Percentiles rank a stretch among this genome's conserved stretches.
phyloP scores from a whole-genome alignment of 1,140 invertebrate species.

The Maconellicoccus hirsutus region DNA sequence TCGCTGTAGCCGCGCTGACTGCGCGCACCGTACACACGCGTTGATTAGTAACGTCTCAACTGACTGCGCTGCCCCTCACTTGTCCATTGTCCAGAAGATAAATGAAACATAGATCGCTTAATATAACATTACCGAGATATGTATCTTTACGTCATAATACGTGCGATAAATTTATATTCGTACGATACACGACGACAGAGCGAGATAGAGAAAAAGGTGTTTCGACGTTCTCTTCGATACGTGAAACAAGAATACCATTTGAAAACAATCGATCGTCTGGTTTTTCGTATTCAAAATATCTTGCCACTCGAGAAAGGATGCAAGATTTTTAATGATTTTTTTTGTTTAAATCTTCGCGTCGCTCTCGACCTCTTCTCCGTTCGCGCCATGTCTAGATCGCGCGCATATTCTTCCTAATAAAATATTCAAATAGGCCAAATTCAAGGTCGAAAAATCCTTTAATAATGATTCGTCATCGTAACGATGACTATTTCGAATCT shows the following conservation, averaged over 20 bases:
- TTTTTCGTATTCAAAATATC: too few relatives aligned
- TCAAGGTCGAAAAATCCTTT: not conserved
- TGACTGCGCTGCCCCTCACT: not conserved
- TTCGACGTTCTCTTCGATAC: not conserved
- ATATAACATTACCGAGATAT: conserved; percentile 1
- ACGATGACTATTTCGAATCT: not conserved
- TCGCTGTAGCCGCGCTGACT: not conserved
- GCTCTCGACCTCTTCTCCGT: too few relatives aligned
- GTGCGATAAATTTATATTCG: not conserved
- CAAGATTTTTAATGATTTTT: too few relatives aligned
- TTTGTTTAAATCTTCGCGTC: too few relatives aligned
- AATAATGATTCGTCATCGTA: not conserved
- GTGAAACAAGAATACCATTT: too few relatives aligned
- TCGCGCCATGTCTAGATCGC: too few relatives aligned
- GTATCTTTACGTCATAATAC: conserved; percentile 9
- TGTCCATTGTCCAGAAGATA: not conserved
- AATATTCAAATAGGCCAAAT: not conserved
- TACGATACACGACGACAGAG: too few relatives aligned
- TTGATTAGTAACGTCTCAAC: conserved; percentile 8
- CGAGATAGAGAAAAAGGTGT: not conserved
- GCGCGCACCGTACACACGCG: not conserved
- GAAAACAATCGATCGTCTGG: too few relatives aligned
- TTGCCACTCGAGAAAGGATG: too few relatives aligned
- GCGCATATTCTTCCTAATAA: too few relatives aligned
- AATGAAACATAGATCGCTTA: not conserved